Base-by-base conservation (phyloP, 35 echinoderm and acorn worm genomes). In the Ophioderma brevispina region DNA sequence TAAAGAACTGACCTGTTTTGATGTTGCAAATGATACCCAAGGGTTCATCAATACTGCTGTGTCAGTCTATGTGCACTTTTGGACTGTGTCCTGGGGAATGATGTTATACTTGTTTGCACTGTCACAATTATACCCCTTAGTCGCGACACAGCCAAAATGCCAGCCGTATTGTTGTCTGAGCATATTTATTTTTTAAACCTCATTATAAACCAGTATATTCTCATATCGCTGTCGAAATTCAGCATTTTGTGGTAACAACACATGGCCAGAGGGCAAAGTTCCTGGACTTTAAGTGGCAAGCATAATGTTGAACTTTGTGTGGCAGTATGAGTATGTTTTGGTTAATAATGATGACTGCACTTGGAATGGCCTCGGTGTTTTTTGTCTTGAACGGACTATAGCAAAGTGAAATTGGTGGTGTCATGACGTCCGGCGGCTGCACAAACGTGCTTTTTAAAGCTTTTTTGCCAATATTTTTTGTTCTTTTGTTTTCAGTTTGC, bases 121-220 rank as follows among this genome's bases (percentile, higher is more conserved):
- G 28, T 70, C 59, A 70, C 59, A 70, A 30, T 70, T 70, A 13
- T 8, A 15, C 23, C 59, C 59, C 23, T 6, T 70, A 70, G 59
- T 70, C 59, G 59, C 59, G 59, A 70, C 59, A 70, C 59, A 18
- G 28, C 59, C 59, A 70, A 70, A 70, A 70, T 70, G 59, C 59
- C 59, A 70, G 59, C n/a, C 59, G 59, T 70, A 70, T 70, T 25
- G 59, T 13, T 70, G 41, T 70, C 28, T 70, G 59, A 70, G 59
- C 59, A 70, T 70, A 70, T 70, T 70, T 3, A 70, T 70, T 18
- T 70, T 13, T 15, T 3, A 13, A 70, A 4, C 4, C 23, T 18
- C 59, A 70, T 70, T 70, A 30, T 70, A 70, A 70, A 70, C 59
- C 59, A 70, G 59, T 70, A 13, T 70, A 70, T 25, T 70, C 59